Conservation (phyloP, 2,888 invertebrate genomes). For the Orthosia gracilis region DNA sequence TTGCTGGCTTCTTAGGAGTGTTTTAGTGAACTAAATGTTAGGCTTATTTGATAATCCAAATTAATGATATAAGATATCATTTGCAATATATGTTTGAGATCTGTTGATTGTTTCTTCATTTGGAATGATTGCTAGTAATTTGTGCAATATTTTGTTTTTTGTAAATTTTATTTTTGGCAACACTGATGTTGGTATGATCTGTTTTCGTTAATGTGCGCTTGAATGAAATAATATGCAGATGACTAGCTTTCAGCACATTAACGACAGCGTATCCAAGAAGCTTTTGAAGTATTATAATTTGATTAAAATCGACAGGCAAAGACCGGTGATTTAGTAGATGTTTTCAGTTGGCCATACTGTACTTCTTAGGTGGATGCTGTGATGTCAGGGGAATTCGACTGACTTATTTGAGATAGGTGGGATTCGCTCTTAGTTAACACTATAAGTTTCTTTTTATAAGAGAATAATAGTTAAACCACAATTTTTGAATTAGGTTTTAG, state of each 20-base stretch:
- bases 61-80: conserved; percentile 89
- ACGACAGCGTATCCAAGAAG: conserved; percentile 30
- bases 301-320: conserved; percentile 45
- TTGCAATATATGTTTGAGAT: conserved; percentile 79
- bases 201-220: conserved; percentile 41
- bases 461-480: conserved; percentile 71
- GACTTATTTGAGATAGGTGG: conserved; percentile 78
- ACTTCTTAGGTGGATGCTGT: conserved; percentile 76
- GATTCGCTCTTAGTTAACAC: conserved; percentile 74
- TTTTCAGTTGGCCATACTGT: conserved; percentile 75
- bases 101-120: conserved; percentile 74
- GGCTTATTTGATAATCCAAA: conserved; percentile 70
- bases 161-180: conserved; percentile 67
- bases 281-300: conserved; percentile 58
- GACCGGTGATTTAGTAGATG: conserved; percentile 67
- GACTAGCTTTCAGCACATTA: conserved; percentile 18
- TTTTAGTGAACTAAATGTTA: conserved; percentile 62
- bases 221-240: conserved; percentile 10
- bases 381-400: conserved; percentile 80
- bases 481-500: conserved; percentile 76
- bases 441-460: conserved; percentile 72
- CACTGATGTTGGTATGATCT: conserved; percentile 59
- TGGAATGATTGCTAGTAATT: conserved; percentile 74
- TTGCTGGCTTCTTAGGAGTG: conserved; percentile 50
- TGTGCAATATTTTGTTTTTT: conserved; percentile 79